Base-by-base conservation (phyloP, 1,140 invertebrate genomes). In the Trachymyrmex septentrionalis region DNA sequence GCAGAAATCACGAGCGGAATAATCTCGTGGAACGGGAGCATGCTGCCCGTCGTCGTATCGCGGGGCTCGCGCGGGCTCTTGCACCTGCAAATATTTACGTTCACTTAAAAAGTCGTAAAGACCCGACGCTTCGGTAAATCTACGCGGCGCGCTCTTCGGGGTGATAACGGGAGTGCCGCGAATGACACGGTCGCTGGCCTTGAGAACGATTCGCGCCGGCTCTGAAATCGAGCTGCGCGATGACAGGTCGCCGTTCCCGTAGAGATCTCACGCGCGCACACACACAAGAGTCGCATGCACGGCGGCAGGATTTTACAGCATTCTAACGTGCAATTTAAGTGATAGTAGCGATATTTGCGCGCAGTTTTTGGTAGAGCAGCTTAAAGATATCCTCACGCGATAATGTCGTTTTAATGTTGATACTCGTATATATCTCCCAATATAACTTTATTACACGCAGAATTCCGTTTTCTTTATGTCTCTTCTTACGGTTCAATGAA, bases 51-150 rank as follows among this genome's bases (percentile, higher is more conserved):
- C 44, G 0, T 21, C 5, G 19, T 55, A 55, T 55, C 53, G 53
- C 19, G 14, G 5, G 81, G 12, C 48, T 67, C 21, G 34, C 24
- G 34, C 30, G 19, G 59, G 64, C 27, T 44, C 27, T 44, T 84
- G 88, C 88, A 90, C 85, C 88, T 90, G 88, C 88, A 55, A 75
- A 87, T 90, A 87, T 90, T 90, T 90, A 90, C 88, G 88, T 84
- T 89, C 88, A 90, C 88, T 90, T 90, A 90, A 90, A 90, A 90
- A 50, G 84, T 89, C 88, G 64, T 90, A 90, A 90, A 89, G 66
- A 84, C 66, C 57, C 57, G 75, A 66, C 82, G 44, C 48, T 69
- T 61, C 75, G 88, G 59, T 89, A 89, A 89, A 90, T 89, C 88
- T 87, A 84, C 71, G 76, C 71, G 66, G 27, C 69, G 55, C 38